Evolutionary conservation across 1,140 invertebrate species (phyloP), one percentile per base, ranked within the genome.

Genomic region (Bombus breviceps): DNA sequence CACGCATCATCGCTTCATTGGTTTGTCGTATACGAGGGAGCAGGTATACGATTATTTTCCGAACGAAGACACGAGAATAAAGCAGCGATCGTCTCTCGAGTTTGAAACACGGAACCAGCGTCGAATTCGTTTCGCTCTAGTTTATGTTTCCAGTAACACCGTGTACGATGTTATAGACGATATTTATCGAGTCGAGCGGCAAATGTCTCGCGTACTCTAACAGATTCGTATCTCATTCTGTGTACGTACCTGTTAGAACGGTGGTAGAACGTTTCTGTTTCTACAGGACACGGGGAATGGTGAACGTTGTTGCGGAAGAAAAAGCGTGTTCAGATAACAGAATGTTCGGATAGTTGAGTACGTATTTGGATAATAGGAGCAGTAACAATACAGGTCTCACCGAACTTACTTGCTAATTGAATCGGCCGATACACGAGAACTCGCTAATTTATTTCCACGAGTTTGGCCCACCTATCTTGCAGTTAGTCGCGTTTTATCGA

Each of bases 391-490:
- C 34, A 66, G 9, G 41, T 66, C 18, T 53, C 47, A 8, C 47
- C 22, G n/a, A n/a, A 10, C n/a, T 22, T 53, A 10, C 13, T 53
- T 53, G 25, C 77, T 79, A 79, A 79, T 79, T 68, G 41, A 79
- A 79, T 79, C 77, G 4, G 18, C 9, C 15, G 37, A 66, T 43
- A 47, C 37, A 15, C 74, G 47, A 39, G 62, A 64, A 79, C 77
- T 79, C 25, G 15, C 32, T 34, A 78, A 78, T 78, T 76, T 41
- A 79, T 69, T 66, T 78, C 9, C 75, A 13, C 75, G n/a, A 78
- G 59, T 78, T 79, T 47, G 22, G 12, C 13, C 32, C 25, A 68
- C 41, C 62, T n/a, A 39, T 74, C 32, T 37, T 9, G 18, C 9
- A 53, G 43, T 22, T 74, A 25, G 25, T 72, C 34, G 39, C 34